phyloP scores from a whole-genome alignment of 1,140 invertebrate genomes.

The Euura saliciscinereae region DNA sequence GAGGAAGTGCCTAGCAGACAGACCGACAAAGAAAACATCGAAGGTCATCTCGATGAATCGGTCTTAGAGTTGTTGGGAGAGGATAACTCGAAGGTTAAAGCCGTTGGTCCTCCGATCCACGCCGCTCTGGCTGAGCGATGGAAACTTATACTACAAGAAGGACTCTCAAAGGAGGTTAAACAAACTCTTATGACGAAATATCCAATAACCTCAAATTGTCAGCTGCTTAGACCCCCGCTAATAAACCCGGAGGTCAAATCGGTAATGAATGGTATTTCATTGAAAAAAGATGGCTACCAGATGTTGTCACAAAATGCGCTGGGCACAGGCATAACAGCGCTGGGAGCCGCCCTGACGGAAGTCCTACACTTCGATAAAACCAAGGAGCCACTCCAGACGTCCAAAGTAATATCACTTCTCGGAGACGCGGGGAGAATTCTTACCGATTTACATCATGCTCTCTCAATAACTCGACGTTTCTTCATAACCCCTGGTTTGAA shows the following conservation, averaged over 20 bases:
- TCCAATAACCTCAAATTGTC: neutral
- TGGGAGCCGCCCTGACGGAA: neutral
- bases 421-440: constrained; percentile 12
- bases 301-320: neutral
- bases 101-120: neutral
- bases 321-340: neutral
- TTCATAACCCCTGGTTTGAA: constrained; percentile 18
- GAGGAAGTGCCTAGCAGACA: neutral
- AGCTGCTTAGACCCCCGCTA: neutral
- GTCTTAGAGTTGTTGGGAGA: neutral
- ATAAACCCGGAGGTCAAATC: neutral
- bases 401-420: neutral
- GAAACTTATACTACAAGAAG: neutral
- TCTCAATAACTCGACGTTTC: constrained; percentile 16
- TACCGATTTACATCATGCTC: constrained; percentile 16
- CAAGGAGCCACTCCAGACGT: neutral
- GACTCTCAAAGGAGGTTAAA: neutral
- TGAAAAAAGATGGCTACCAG: neutral
- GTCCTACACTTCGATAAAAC: neutral
- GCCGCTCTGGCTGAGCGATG: neutral
- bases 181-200: neutral
- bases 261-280: neutral
- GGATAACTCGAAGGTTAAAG: neutral
- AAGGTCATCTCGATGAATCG: neutral
- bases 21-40: neutral